phyloP scores from a whole-genome alignment of 2,888 invertebrate species.

The Choristoneura rosaceana region DNA sequence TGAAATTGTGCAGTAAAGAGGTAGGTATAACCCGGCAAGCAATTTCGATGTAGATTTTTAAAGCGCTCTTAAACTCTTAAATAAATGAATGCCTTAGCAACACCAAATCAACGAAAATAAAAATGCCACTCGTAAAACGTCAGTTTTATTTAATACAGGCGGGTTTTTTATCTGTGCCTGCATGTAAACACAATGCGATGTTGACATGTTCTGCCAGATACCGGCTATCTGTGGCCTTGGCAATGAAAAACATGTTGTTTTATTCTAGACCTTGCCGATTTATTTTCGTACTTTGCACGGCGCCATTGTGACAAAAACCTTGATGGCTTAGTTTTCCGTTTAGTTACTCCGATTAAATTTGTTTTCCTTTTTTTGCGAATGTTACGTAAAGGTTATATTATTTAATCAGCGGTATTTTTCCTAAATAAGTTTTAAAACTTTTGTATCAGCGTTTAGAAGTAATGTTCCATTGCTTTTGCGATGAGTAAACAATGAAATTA shows the following conservation, averaged over 20 bases:
- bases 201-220: slow-evolving; percentile 76
- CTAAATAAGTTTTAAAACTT: neutral
- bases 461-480: neutral
- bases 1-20: no score
- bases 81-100: neutral
- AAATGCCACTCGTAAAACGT: slow-evolving; percentile 17
- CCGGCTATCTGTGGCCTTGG: slow-evolving; percentile 83
- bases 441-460: neutral
- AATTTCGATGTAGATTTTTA: no score
- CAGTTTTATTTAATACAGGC: slow-evolving; percentile 4
- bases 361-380: slow-evolving; percentile 18
- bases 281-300: slow-evolving; percentile 64
- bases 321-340: slow-evolving; percentile 33
- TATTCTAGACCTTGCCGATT: slow-evolving; percentile 61
- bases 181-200: slow-evolving; percentile 75
- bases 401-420: neutral
- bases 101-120: slow-evolving; percentile 3
- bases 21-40: no score
- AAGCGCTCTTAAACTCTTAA: no score
- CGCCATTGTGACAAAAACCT: slow-evolving; percentile 55
- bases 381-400: slow-evolving; percentile 3
- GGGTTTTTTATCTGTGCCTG: slow-evolving; percentile 56
- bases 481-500: neutral
- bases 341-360: slow-evolving; percentile 28
- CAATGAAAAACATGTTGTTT: slow-evolving; percentile 79